These are phyloP conservation scores for Apeltes quadracus DNA, from an alignment of 2,113 vertebrate species.

Conservation along the genomic window DNA sequence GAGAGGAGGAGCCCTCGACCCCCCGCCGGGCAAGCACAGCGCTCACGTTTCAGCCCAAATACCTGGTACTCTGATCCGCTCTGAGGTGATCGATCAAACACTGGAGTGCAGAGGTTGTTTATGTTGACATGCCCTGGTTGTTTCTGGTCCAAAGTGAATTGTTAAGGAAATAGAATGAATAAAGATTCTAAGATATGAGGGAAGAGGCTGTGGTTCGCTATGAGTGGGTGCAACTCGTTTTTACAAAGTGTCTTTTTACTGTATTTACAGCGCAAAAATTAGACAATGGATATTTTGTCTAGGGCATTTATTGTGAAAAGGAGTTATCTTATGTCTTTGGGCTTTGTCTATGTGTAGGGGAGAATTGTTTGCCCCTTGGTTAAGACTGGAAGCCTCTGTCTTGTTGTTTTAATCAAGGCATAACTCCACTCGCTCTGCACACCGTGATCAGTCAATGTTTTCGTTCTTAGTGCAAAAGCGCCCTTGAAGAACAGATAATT, in stretches of 20 bases:
- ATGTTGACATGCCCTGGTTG: neutral
- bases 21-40: conserved; percentile 21
- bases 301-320: neutral
- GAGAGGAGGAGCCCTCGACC: conserved; percentile 35
- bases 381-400: too few relatives aligned
- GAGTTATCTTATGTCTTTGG: neutral
- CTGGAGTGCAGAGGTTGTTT: conserved; percentile 5
- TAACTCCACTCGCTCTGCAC: too few relatives aligned
- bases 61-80: conserved; percentile 18
- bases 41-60: conserved; percentile 24
- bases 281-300: too few relatives aligned
- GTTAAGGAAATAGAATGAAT: neutral
- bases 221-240: neutral
- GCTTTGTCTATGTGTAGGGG: neutral
- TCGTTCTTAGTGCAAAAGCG: too few relatives aligned
- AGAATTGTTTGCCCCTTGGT: neutral
- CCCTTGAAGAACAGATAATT: too few relatives aligned
- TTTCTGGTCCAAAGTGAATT: neutral
- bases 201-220: neutral
- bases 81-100: conserved; percentile 1
- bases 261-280: too few relatives aligned
- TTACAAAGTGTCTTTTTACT: neutral
- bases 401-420: too few relatives aligned
- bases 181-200: neutral
- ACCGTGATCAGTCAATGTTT: too few relatives aligned